phyloP scores from a whole-genome alignment of 2,113 vertebrate genomes.

The Laterallus jamaicensis region DNA sequence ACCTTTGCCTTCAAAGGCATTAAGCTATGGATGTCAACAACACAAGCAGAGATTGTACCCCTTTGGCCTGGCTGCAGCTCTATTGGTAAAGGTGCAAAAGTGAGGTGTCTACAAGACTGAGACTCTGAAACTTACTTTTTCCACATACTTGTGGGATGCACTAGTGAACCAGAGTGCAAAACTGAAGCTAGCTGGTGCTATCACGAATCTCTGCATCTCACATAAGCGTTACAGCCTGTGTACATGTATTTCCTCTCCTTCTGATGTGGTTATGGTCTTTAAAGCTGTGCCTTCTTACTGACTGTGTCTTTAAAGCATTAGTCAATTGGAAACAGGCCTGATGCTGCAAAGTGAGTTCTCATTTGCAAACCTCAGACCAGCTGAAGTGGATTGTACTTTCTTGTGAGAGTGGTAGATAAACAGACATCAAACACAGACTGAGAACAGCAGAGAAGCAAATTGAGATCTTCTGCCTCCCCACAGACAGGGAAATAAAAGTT shows the following conservation, averaged over 20 bases:
- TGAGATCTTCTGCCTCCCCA: neutral
- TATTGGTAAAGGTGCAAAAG: neutral
- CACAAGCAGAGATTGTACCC: neutral
- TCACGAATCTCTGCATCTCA: neutral
- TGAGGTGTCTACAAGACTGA: neutral
- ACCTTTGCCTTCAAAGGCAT: neutral
- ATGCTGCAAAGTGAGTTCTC: neutral
- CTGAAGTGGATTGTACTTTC: neutral
- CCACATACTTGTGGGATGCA: neutral
- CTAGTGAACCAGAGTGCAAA: neutral
- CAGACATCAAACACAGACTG: conserved; percentile 6
- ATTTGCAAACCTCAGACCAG: conserved; percentile 2
- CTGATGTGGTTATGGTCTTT: conserved; percentile 18
- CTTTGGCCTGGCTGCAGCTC: accelerated
- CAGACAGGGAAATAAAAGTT: neutral
- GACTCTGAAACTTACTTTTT: neutral
- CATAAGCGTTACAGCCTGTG: neutral
- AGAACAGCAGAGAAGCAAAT: neutral
- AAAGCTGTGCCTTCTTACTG: neutral
- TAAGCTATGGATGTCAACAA: neutral
- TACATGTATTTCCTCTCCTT: neutral
- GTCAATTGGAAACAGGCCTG: neutral
- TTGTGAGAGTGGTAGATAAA: neutral
- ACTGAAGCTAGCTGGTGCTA: neutral
- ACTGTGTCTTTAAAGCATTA: neutral